A percentile compares a stretch with the other conserved stretches of the same genome.
These are phyloP conservation scores for Oscheius sp. DNA, from an alignment of 2,888 invertebrate species.

Conservation along the genomic window DNA sequence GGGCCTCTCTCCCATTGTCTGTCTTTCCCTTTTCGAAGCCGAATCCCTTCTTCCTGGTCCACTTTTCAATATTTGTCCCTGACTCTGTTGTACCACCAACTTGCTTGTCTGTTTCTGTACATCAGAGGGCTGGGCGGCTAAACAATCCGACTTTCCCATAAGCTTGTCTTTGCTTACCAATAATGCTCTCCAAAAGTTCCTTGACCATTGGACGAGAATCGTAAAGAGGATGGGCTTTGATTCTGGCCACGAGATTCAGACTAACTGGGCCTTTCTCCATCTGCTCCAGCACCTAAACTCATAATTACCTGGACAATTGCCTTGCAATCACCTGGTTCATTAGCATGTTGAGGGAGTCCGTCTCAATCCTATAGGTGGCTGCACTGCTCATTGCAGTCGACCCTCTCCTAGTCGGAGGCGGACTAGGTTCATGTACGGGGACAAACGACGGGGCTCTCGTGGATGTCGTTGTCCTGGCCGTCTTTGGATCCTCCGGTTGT, in stretches of 20 bases:
- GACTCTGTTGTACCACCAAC: constrained; percentile 57
- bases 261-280: constrained; percentile 72
- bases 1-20: constrained; percentile 43
- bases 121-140: constrained; percentile 64
- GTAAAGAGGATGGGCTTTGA: constrained; percentile 71
- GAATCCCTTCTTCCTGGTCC: constrained; percentile 14
- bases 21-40: constrained; percentile 19
- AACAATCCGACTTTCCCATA: constrained; percentile 39
- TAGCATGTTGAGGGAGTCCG: constrained; percentile 70
- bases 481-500: constrained; percentile 55
- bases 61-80: constrained; percentile 4
- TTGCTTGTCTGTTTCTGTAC: constrained; percentile 69
- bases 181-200: constrained; percentile 56
- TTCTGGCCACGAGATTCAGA: constrained; percentile 67
- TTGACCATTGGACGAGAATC: constrained; percentile 72
- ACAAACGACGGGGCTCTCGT: constrained; percentile 57
- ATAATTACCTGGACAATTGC: not conserved
- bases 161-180: constrained; percentile 7
- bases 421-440: constrained; percentile 48
- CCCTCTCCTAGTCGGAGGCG: constrained; percentile 34
- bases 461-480: constrained; percentile 40
- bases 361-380: constrained; percentile 64
- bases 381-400: constrained; percentile 39
- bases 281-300: constrained; percentile 66
- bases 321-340: constrained; percentile 67